These are phyloP conservation scores for Taphrorychus bicolor DNA, from an alignment of 2,888 invertebrate genomes.

Conservation along the genomic window DNA sequence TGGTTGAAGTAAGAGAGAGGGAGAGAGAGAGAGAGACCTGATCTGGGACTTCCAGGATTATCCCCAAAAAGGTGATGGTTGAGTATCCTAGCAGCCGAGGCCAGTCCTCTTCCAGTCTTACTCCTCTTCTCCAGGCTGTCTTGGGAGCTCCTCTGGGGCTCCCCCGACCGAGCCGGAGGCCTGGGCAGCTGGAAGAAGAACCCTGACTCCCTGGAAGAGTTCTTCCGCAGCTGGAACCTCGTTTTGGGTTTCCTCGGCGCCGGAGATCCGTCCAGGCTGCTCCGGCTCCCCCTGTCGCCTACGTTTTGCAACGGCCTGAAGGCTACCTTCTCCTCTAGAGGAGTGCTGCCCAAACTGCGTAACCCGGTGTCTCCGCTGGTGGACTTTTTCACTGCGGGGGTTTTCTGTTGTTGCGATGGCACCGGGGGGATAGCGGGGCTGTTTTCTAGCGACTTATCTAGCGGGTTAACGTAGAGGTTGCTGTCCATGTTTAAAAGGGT, in stretches of 20 bases:
- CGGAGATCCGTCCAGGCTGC: conserved; percentile 70
- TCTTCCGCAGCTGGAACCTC: conserved; percentile 69
- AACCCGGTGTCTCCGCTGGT: conserved; percentile 76
- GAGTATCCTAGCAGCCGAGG: conserved; percentile 74
- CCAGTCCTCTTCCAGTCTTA: conserved; percentile 68
- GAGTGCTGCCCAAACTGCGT: conserved; percentile 70
- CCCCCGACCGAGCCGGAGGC: conserved; percentile 62
- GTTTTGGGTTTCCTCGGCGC: conserved; percentile 86
- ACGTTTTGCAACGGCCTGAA: conserved; percentile 60
- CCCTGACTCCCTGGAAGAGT: conserved; percentile 15
- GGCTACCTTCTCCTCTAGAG: conserved; percentile 62
- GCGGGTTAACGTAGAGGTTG: conserved; percentile 87
- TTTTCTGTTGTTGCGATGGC: conserved; percentile 43
- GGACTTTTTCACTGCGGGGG: conserved; percentile 45
- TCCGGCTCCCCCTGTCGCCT: conserved; percentile 62
- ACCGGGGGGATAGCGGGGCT: conserved; percentile 58
- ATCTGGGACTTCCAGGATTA: conserved; percentile 61
- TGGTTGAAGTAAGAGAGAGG: not conserved
- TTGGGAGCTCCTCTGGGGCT: conserved; percentile 61
- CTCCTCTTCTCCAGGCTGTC: conserved; percentile 64
- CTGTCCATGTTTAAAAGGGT: conserved; percentile 69
- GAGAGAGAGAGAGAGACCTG: conserved; percentile 50
- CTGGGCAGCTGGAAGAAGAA: conserved; percentile 43
- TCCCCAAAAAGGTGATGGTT: conserved; percentile 78
- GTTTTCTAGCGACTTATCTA: conserved; percentile 69